Percentiles rank a stretch among this genome's conserved stretches.
Conservation (phyloP, 2,113 vertebrate genomes). For the Eonycteris spelaea region DNA sequence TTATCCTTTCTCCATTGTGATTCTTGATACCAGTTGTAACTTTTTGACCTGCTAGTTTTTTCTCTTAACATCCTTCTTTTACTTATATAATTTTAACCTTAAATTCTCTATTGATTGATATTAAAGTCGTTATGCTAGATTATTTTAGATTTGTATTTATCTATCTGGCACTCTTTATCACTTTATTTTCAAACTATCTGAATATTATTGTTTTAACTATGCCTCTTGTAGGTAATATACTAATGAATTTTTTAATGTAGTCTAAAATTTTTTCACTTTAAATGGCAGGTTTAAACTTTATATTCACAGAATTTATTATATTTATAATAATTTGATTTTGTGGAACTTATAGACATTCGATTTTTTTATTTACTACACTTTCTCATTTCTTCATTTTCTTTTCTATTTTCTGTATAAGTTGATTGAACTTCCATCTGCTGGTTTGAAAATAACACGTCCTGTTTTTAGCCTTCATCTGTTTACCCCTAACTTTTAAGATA, state of each 20-base stretch:
- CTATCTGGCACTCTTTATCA: neutral
- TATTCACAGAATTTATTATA: neutral
- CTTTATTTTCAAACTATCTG: neutral
- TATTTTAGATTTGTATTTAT: neutral
- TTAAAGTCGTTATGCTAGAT: neutral
- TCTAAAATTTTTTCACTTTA: neutral
- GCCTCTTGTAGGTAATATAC: neutral
- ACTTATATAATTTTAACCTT: neutral
- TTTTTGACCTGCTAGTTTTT: neutral
- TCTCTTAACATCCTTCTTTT: neutral
- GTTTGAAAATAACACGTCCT: neutral
- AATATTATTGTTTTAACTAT: neutral
- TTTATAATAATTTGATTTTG: neutral
- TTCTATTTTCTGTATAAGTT: neutral
- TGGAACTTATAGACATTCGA: neutral
- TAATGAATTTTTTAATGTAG: neutral
- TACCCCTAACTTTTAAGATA: neutral
- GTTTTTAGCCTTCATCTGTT: neutral
- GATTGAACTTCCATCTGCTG: neutral
- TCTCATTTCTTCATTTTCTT: neutral
- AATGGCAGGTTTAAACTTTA: neutral
- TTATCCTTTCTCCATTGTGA: neutral
- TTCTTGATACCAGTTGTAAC: neutral
- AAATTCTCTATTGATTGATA: neutral
- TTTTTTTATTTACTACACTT: neutral